Evolutionary conservation across 2,888 invertebrate species (phyloP), one percentile per base, ranked within the genome.

Genomic region (Beris morrisii): DNA sequence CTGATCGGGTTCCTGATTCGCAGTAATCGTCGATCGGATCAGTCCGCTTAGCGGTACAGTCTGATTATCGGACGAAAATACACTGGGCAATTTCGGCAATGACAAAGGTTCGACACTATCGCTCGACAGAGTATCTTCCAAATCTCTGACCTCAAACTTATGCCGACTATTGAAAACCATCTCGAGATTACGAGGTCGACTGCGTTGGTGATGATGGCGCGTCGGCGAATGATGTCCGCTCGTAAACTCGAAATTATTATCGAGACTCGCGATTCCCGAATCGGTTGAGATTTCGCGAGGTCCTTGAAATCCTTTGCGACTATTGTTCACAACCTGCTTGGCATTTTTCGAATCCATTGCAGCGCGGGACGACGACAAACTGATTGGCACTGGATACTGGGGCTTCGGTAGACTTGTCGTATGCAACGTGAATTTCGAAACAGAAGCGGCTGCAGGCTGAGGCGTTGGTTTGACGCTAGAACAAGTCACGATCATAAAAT

Each of bases 401-500:
- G 91, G 91, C 68, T 86, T 82, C 0, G 92, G 92, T 71, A 92
- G 81, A 74, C 90, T 89, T 66, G 87, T 88, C 38, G 89, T 87
- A 72, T 88, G 88, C 61, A 88, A 76, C 4, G 87, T 88, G 71
- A 84, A 88, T 78, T 88, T 90, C 32, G 71, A 72, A 79, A 75
- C 83, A 77, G 71, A 83, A 15, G 61, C 50, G 76, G 65, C 83
- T 75, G 67, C 82, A 74, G 72, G 79, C 74, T 76, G 76, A 67
- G 78, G 77, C 70, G 75, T 84, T 75, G 73, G 78, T 69, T 73
- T 81, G 66, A 70, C 81, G 73, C 71, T 82, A 77, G 28, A 9
- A 38, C 5, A 38, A 38, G 7, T 7, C 5, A 38, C 5, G 45
- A 5, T 30, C 13, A 59, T 48, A 30, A 31, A 59, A 46, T 59